Percentiles rank a stretch among this genome's conserved stretches.
Evolutionary conservation across 2,888 invertebrate species (phyloP).

Genomic region (Ochlodes sylvanus): DNA sequence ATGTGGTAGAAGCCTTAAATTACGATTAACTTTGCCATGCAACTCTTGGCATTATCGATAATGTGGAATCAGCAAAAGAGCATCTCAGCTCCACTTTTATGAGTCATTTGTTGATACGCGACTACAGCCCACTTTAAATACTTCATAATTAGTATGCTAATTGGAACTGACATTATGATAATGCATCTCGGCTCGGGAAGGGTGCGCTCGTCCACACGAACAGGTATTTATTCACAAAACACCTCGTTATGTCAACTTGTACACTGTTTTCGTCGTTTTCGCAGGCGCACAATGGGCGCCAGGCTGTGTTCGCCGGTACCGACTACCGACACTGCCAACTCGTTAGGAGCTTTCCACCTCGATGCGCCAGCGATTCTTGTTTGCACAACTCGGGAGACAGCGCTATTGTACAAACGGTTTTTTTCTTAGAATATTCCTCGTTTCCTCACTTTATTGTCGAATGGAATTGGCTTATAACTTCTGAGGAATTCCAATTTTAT

Average conservation of each 20-base stretch:
- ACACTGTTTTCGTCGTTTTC: slow-evolving; percentile 44
- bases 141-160: too few species aligned
- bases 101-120: too few species aligned
- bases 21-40: too few species aligned
- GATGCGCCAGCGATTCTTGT: slow-evolving; percentile 49
- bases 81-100: too few species aligned
- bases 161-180: not conserved
- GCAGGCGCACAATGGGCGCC: slow-evolving; percentile 49
- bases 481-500: not conserved
- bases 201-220: slow-evolving; percentile 8
- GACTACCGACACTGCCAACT: slow-evolving; percentile 50
- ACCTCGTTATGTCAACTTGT: slow-evolving; percentile 49
- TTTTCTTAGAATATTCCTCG: slow-evolving; percentile 23
- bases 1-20: too few species aligned
- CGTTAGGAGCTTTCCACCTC: slow-evolving; percentile 58
- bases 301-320: slow-evolving; percentile 41
- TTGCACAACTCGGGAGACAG: slow-evolving; percentile 42
- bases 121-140: too few species aligned
- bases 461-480: slow-evolving; percentile 9
- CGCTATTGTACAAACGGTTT: slow-evolving; percentile 29
- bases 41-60: too few species aligned
- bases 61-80: too few species aligned
- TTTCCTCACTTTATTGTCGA: slow-evolving; percentile 12
- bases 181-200: not conserved
- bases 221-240: slow-evolving; percentile 48